A percentile compares a stretch with the other conserved stretches of the same genome.
Conservation (phyloP, 2,888 invertebrate species). For the Cheilosia impressa region DNA sequence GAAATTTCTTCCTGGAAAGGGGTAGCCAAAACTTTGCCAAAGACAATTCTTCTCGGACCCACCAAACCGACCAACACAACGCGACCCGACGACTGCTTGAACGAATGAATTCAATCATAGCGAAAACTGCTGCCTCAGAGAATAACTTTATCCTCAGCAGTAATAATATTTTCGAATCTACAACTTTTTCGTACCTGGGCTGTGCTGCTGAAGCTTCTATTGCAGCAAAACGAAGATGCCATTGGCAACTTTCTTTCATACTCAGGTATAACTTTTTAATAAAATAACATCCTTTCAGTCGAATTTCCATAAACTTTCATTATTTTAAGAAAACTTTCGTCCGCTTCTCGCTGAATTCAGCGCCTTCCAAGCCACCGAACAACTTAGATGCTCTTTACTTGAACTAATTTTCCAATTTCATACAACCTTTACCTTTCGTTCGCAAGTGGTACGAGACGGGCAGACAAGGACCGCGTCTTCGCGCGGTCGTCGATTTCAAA, state of each 20-base stretch:
- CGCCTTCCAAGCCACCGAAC: conserved; percentile 45
- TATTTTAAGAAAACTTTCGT: conserved; percentile 70
- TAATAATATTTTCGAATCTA: conserved; percentile 70
- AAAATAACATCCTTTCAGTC: conserved; percentile 70
- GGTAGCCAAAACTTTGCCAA: conserved; percentile 34
- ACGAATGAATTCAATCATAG: conserved; percentile 70
- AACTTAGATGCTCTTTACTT: conserved; percentile 66
- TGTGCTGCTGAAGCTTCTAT: conserved; percentile 56
- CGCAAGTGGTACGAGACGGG: neutral
- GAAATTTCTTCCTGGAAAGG: neutral
- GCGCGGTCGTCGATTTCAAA: conserved; percentile 16
- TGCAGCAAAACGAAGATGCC: conserved; percentile 68
- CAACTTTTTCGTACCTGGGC: conserved; percentile 47
- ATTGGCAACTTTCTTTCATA: conserved; percentile 71
- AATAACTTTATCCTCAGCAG: conserved; percentile 67
- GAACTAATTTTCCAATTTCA: conserved; percentile 68
- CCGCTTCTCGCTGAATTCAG: conserved; percentile 34
- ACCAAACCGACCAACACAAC: neutral
- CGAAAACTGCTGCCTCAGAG: conserved; percentile 47
- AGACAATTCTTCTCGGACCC: conserved; percentile 58
- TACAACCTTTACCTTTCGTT: conserved; percentile 54
- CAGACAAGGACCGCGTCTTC: conserved; percentile 44
- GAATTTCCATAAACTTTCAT: conserved; percentile 72
- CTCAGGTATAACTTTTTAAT: conserved; percentile 72
- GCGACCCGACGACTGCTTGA: conserved; percentile 32